Evolutionary conservation across 1,140 invertebrate genomes (phyloP).

Genomic region (Drosophila seguyi): DNA sequence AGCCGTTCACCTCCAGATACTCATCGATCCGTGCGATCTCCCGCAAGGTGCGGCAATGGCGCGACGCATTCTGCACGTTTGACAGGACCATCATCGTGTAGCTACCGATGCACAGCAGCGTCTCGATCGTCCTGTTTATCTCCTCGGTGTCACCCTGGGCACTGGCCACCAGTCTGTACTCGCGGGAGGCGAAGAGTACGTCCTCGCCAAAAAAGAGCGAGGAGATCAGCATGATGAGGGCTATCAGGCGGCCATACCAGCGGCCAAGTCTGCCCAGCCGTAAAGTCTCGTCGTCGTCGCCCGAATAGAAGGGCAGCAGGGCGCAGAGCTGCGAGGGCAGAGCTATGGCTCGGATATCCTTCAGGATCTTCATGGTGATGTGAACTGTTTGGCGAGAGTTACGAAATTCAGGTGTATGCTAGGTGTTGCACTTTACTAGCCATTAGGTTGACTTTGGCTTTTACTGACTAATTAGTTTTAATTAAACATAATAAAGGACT

Average conservation of each 20-base stretch:
- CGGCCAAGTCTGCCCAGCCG: slow-evolving; percentile 22
- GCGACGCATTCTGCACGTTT: slow-evolving; percentile 43
- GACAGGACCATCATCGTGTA: slow-evolving; percentile 64
- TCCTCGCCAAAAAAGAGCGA: slow-evolving; percentile 48
- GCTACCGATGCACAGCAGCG: slow-evolving; percentile 66
- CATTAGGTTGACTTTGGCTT: background rate
- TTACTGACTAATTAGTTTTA: background rate
- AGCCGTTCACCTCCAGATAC: slow-evolving; percentile 51
- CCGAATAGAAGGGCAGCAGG: slow-evolving; percentile 51
- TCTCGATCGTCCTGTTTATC: slow-evolving; percentile 72
- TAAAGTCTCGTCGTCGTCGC: slow-evolving; percentile 40
- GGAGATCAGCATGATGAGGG: slow-evolving; percentile 25
- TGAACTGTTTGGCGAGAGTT: too few species aligned
- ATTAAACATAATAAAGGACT: background rate
- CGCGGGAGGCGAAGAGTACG: slow-evolving; percentile 51
- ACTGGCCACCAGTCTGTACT: slow-evolving; percentile 54
- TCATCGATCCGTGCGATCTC: slow-evolving; percentile 62
- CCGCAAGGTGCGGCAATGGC: slow-evolving; percentile 56
- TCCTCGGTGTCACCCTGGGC: slow-evolving; percentile 69
- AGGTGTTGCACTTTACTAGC: too few species aligned
- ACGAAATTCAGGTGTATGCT: background rate
- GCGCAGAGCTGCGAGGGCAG: slow-evolving; percentile 44
- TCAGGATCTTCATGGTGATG: slow-evolving; percentile 54
- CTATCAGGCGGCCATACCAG: slow-evolving; percentile 46
- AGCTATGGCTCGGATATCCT: slow-evolving; percentile 39